These are phyloP conservation scores for Drosophila yakuba DNA, from an alignment of 1,140 invertebrate genomes.

Conservation along the genomic window DNA sequence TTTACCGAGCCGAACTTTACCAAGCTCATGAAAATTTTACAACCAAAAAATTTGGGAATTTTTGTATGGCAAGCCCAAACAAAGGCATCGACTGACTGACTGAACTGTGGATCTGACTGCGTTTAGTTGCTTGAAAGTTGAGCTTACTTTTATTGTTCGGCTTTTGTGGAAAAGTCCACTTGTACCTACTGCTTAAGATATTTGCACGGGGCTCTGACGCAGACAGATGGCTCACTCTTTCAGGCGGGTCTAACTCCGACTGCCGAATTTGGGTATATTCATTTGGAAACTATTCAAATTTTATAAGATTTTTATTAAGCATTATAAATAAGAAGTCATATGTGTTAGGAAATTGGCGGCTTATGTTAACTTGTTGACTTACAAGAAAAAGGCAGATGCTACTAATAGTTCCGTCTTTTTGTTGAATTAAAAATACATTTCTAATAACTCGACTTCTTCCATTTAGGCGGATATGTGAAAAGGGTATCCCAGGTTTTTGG, in stretches of 20 bases:
- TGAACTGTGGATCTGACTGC: slow-evolving; percentile 40
- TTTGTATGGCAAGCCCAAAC: slow-evolving; percentile 26
- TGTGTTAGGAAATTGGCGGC: neutral
- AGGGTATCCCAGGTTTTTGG: slow-evolving; percentile 52
- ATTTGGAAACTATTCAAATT: neutral
- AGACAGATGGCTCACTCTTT: slow-evolving; percentile 17
- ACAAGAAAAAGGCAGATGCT: too few relatives aligned
- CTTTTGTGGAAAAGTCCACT: slow-evolving; percentile 24
- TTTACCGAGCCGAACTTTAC: slow-evolving; percentile 74
- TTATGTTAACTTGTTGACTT: too few relatives aligned
- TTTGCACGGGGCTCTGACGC: slow-evolving; percentile 4
- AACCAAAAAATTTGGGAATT: slow-evolving; percentile 26
- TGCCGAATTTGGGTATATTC: neutral
- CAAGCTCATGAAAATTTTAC: slow-evolving; percentile 69
- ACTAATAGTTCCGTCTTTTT: too few relatives aligned
- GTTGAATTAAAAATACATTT: too few relatives aligned
- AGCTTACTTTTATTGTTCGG: slow-evolving; percentile 47
- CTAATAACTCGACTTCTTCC: neutral
- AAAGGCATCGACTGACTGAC: slow-evolving; percentile 46
- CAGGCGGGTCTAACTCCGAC: neutral
- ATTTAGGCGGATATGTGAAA: slow-evolving; percentile 7
- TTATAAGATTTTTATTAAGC: neutral
- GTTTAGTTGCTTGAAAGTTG: slow-evolving; percentile 57
- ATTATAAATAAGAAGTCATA: too few relatives aligned
- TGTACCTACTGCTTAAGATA: slow-evolving; percentile 9